phyloP scores from a whole-genome alignment of 2,797 vertebrate species.

The Choloepus didactylus region DNA sequence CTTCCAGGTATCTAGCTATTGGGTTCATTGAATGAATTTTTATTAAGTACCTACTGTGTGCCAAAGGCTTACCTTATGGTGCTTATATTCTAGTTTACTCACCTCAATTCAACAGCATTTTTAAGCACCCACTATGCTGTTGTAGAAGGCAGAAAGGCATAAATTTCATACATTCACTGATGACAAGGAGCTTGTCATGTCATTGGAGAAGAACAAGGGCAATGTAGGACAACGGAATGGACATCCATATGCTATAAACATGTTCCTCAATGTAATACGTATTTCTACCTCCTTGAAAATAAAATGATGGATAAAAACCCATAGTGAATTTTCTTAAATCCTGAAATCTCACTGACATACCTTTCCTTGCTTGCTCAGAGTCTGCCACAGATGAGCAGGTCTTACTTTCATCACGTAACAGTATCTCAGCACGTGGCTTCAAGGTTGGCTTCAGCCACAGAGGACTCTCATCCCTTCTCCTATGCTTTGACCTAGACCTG shows the following conservation, averaged over 20 bases:
- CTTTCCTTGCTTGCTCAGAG: background rate
- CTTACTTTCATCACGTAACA: background rate
- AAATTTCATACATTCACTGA: background rate
- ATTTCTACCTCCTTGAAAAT: background rate
- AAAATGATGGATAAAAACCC: background rate
- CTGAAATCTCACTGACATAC: background rate
- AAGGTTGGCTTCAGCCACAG: background rate
- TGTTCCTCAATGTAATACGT: background rate
- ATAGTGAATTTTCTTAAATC: background rate
- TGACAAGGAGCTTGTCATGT: background rate
- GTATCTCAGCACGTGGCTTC: background rate
- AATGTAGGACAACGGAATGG: background rate
- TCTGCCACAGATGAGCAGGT: background rate
- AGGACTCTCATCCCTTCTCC: background rate
- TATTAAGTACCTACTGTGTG: background rate
- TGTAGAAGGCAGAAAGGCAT: too few relatives aligned
- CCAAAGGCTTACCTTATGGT: background rate
- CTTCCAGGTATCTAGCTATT: background rate
- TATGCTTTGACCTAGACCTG: background rate
- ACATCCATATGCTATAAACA: background rate
- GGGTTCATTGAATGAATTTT: background rate
- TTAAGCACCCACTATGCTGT: background rate
- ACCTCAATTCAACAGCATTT: background rate
- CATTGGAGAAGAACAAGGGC: background rate
- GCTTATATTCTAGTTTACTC: background rate